These are phyloP conservation scores for Sebastes itinus DNA, from an alignment of 2,797 vertebrate species.

Conservation along the genomic window DNA sequence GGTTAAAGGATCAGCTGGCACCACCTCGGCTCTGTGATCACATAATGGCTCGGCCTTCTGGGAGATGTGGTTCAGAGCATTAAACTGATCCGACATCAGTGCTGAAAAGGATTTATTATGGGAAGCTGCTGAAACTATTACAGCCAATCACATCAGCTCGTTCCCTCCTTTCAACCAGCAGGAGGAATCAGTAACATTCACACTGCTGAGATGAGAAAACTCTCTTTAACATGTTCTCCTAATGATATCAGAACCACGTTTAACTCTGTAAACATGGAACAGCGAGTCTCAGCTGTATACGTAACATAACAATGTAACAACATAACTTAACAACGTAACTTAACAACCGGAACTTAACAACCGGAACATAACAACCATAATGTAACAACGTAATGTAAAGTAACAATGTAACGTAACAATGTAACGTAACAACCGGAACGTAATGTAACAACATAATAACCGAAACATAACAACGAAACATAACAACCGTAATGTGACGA, in stretches of 20 bases:
- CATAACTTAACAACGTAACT: no score
- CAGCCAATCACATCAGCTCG: neutral
- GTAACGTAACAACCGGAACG: no score
- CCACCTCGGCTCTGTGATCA: slow-evolving; percentile 21
- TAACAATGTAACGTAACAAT: no score
- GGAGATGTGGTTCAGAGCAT: slow-evolving; percentile 7
- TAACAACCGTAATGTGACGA: no score
- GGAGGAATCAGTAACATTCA: neutral
- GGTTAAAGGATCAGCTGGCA: slow-evolving; percentile 20
- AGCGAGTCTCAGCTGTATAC: no score
- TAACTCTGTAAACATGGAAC: no score
- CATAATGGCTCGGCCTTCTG: slow-evolving; percentile 20
- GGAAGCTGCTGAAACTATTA: neutral
- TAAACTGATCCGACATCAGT: neutral
- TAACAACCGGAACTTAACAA: no score
- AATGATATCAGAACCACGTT: neutral
- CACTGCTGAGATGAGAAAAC: neutral
- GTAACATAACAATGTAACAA: no score
- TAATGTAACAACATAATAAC: no score
- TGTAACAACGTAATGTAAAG: no score
- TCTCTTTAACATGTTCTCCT: neutral
- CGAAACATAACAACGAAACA: rapidly evolving
- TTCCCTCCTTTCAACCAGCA: no score
- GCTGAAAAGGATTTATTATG: neutral
- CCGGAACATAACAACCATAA: no score